These are phyloP conservation scores for Salvelinus fontinalis DNA, from an alignment of 2,113 vertebrate genomes.

Conservation along the genomic window DNA sequence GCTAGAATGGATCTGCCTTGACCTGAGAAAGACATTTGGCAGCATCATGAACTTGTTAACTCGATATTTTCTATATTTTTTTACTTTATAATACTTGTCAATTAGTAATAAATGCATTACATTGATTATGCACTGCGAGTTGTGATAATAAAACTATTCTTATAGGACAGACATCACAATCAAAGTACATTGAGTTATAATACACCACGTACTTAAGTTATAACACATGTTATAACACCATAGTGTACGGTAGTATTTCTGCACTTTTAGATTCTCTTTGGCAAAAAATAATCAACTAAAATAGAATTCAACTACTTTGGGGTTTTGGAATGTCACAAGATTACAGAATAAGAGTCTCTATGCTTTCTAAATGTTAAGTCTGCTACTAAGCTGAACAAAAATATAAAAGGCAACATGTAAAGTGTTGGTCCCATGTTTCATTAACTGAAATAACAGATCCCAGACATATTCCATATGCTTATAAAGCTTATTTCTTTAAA, in stretches of 20 bases:
- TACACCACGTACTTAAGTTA: background rate
- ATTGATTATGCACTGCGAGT: slow-evolving; percentile 10
- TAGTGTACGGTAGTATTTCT: background rate
- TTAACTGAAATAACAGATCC: too few species aligned
- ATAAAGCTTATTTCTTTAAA: too few species aligned
- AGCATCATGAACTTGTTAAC: background rate
- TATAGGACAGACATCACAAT: background rate
- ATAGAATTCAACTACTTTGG: slow-evolving; percentile 6
- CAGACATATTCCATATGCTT: too few species aligned
- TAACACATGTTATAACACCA: background rate
- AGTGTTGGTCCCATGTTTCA: too few species aligned
- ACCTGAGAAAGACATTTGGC: background rate
- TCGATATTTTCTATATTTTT: background rate
- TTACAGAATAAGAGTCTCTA: background rate
- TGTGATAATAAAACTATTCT: background rate
- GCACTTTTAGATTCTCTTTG: background rate
- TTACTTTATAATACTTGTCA: background rate
- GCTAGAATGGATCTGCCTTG: too few species aligned
- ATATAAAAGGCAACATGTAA: background rate
- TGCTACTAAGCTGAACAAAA: background rate
- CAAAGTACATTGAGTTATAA: background rate
- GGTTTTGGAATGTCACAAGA: slow-evolving; percentile 1
- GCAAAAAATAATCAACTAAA: background rate
- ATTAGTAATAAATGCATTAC: slow-evolving; percentile 1
- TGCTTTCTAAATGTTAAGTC: background rate